These are phyloP conservation scores for Hipparchia semele DNA, from an alignment of 2,888 invertebrate species.

Conservation along the genomic window DNA sequence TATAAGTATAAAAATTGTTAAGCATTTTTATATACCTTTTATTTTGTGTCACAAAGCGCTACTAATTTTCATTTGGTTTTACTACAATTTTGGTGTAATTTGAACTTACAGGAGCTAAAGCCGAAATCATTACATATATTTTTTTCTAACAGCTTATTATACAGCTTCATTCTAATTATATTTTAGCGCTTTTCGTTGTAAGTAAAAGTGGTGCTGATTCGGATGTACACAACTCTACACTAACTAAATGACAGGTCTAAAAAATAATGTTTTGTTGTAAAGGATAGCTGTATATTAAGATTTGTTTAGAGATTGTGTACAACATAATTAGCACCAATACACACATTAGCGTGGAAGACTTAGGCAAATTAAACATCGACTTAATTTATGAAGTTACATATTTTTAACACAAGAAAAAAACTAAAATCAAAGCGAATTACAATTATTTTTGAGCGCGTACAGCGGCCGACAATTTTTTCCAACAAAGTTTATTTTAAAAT, in stretches of 20 bases:
- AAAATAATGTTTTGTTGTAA: too few species aligned
- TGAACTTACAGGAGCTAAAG: not conserved
- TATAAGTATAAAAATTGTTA: not conserved
- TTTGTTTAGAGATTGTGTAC: too few species aligned
- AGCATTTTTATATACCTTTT: not conserved
- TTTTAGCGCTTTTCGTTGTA: not conserved
- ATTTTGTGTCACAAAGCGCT: not conserved
- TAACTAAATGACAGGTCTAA: too few species aligned
- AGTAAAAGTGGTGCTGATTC: not conserved
- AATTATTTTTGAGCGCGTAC: constrained; percentile 48
- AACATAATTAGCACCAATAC: not conserved
- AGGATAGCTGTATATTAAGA: too few species aligned
- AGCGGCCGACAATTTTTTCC: constrained; percentile 36
- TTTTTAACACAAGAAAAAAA: constrained; percentile 11
- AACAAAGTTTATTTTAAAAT: constrained; percentile 21
- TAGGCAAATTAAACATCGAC: constrained; percentile 36
- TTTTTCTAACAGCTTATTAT: not conserved
- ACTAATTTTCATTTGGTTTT: not conserved
- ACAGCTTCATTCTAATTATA: not conserved
- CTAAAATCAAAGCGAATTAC: constrained; percentile 7
- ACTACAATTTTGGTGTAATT: constrained; percentile 6
- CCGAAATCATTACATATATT: not conserved
- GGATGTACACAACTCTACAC: too few species aligned
- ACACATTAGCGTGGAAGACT: constrained; percentile 36
- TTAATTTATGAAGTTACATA: not conserved